Percentiles rank a stretch among this genome's conserved stretches.
These are phyloP conservation scores for Dipodomys spectabilis DNA, from an alignment of 2,113 vertebrate species.

Conservation along the genomic window DNA sequence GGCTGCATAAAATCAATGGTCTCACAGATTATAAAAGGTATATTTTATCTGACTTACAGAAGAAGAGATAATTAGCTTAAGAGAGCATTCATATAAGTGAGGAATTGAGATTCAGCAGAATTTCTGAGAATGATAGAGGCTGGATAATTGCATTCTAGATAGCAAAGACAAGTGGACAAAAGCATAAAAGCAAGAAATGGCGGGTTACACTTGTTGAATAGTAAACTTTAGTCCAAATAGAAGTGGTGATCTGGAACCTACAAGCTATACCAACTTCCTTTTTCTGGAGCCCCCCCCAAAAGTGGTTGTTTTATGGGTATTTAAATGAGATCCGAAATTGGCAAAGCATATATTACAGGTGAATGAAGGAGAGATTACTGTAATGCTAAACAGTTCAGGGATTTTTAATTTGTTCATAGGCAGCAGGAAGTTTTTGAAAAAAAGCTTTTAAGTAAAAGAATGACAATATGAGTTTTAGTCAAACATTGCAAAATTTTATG, in stretches of 20 bases:
- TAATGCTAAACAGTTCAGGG: too few species aligned
- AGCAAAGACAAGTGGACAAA: background rate
- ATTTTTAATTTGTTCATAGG: background rate
- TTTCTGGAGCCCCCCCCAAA: background rate
- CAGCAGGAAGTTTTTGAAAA: background rate
- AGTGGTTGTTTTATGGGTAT: background rate
- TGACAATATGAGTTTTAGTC: background rate
- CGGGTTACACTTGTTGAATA: background rate
- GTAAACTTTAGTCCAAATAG: background rate
- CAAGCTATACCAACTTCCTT: background rate
- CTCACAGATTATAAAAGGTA: background rate
- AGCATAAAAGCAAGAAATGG: background rate
- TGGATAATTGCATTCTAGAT: background rate
- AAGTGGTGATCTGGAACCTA: background rate
- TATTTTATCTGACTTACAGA: background rate
- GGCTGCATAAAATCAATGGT: background rate
- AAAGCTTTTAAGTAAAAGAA: background rate
- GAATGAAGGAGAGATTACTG: too few species aligned
- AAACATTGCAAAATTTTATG: background rate
- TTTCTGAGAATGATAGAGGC: background rate
- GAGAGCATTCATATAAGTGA: background rate
- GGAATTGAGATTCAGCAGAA: constrained; percentile 8
- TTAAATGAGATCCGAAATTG: background rate
- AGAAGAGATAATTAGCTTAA: background rate
- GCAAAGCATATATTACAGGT: background rate